Evolutionary conservation across 1,140 invertebrate species (phyloP), one percentile per base, ranked within the genome.

Genomic region (Chionoecetes opilio): DNA sequence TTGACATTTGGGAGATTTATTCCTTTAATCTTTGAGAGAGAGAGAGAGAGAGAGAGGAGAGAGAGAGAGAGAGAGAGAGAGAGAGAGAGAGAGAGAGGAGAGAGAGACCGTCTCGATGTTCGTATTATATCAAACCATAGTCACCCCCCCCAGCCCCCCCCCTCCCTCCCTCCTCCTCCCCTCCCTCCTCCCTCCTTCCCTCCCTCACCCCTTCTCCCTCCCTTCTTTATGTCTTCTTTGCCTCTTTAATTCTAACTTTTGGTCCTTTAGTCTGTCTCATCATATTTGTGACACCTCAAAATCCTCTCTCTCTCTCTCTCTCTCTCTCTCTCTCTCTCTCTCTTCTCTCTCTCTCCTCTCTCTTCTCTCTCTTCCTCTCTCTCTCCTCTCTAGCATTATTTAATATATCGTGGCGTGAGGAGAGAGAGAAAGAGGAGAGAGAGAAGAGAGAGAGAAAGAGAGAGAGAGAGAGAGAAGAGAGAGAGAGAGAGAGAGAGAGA

Each of bases 41-140:
- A 53, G 46, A 53, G 46, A 53, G 46, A 53, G 46, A 85, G 84
- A 85, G 84, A 85, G 84, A 85, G 84, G n/a, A n/a, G 46, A 53
- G 46, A 53, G 46, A 53, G 46, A 53, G 46, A 53, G 46, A 53
- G 46, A 53, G 46, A 85, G 84, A 85, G 84, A 85, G 84, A 85
- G 84, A 75, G 46, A 53, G 46, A 53, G 46, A 53, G 46, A 53
- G 46, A 53, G 46, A 53, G 46, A 53, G 46, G 14, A 85, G 84
- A 85, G 84, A 85, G 84, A 85, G 84, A 6, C 35, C 84, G 31
- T 86, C 35, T 86, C 31, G 84, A 86, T 86, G 11, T 21, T 29
- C 17, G 84, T 32, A 35, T 29, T 35, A 2, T 86, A 31, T 32
- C 84, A 86, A 21, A n/a, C 31, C 31, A 86, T 29, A 35, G 31